These are phyloP conservation scores for Apamea epomidion DNA, from an alignment of 2,888 invertebrate genomes.

Conservation along the genomic window DNA sequence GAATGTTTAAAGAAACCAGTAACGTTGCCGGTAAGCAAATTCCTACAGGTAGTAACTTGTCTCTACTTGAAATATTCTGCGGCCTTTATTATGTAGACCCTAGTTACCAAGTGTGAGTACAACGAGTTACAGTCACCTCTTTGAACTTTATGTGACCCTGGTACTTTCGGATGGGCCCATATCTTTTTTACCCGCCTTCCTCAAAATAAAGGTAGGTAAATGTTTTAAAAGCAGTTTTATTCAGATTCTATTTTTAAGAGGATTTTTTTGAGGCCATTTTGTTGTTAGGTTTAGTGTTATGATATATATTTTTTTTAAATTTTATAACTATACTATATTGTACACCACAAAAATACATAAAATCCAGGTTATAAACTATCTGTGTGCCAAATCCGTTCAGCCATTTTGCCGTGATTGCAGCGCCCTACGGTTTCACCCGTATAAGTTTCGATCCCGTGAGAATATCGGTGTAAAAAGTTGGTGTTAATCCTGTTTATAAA, in stretches of 20 bases:
- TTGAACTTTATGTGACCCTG: conserved; percentile 10
- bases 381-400: neutral
- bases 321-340: neutral
- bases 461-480: no score
- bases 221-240: no score
- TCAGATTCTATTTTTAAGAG: neutral
- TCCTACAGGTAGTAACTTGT: conserved; percentile 58
- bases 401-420: neutral
- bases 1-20: neutral
- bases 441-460: no score
- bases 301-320: neutral
- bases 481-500: no score
- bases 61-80: conserved; percentile 46
- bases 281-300: neutral
- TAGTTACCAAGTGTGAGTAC: conserved; percentile 16
- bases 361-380: neutral
- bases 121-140: neutral
- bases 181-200: neutral
- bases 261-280: neutral
- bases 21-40: conserved; percentile 25
- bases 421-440: no score
- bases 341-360: neutral
- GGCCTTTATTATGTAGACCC: neutral
- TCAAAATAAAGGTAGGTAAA: neutral
- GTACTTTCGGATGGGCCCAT: neutral